These are phyloP conservation scores for Hassar affinis DNA, from an alignment of 2,113 vertebrate genomes.

Conservation along the genomic window DNA sequence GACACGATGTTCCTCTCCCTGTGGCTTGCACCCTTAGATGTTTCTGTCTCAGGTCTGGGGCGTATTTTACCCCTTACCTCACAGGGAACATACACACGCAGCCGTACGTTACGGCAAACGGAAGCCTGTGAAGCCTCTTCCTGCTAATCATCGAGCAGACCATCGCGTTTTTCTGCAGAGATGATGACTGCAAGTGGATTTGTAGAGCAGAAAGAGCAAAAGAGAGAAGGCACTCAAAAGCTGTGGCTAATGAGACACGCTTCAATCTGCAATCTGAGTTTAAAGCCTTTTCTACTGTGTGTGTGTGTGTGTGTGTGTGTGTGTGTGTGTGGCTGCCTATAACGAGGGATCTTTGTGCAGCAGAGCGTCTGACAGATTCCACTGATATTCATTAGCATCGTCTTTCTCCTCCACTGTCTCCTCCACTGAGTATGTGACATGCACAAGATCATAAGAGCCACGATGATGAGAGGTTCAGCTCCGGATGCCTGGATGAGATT, in stretches of 20 bases:
- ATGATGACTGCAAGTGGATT: background rate
- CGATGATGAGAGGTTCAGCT: conserved; percentile 21
- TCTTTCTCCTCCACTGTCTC: background rate
- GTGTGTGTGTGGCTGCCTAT: background rate
- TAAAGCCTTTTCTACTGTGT: background rate
- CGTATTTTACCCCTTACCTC: no score
- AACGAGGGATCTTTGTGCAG: background rate
- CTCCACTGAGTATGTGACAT: background rate
- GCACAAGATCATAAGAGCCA: background rate
- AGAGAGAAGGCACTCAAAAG: conserved; percentile 8
- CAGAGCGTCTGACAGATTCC: conserved; percentile 21
- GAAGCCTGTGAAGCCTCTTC: conserved; percentile 12
- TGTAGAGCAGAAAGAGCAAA: background rate
- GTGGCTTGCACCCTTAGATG: background rate
- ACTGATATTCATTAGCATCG: conserved; percentile 26
- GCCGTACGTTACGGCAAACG: background rate
- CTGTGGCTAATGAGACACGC: background rate
- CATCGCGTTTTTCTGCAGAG: background rate
- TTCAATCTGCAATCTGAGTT: background rate
- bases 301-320: conserved; percentile 10
- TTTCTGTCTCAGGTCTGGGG: no score
- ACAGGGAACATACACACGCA: background rate
- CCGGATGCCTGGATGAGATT: conserved; percentile 20
- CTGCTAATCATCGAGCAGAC: conserved; percentile 2
- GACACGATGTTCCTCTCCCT: background rate